Evolutionary conservation across 1,140 invertebrate species (phyloP).

Genomic region (Drosophila pseudoobscura): DNA sequence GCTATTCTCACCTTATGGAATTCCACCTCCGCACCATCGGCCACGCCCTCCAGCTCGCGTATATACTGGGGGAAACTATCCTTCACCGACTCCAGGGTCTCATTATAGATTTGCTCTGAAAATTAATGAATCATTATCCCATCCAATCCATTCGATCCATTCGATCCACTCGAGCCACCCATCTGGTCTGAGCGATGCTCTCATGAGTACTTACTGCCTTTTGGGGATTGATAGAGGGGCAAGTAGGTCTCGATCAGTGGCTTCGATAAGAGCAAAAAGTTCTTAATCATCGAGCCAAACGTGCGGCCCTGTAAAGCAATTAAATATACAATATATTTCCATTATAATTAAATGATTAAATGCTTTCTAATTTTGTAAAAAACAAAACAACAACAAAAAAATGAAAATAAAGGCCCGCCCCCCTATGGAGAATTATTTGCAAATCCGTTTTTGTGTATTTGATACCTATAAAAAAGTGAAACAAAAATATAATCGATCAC

Average conservation of each 20-base stretch:
- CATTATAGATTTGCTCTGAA: slow-evolving; percentile 87
- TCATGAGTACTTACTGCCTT: slow-evolving; percentile 84
- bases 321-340: slow-evolving; percentile 17
- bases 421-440: slow-evolving; percentile 9
- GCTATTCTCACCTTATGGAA: slow-evolving; percentile 88
- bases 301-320: slow-evolving; percentile 88
- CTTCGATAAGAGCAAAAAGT: slow-evolving; percentile 86
- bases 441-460: slow-evolving; percentile 11
- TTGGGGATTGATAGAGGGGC: slow-evolving; percentile 87
- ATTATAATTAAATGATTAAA: slow-evolving; percentile 24
- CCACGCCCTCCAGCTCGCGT: slow-evolving; percentile 91
- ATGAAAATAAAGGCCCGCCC: slow-evolving; percentile 18
- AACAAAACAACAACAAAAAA: no score
- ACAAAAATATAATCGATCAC: slow-evolving; percentile 69
- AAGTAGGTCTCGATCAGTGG: slow-evolving; percentile 88
- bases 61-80: slow-evolving; percentile 92
- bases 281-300: slow-evolving; percentile 89
- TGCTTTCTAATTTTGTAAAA: slow-evolving; percentile 20
- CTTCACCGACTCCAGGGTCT: slow-evolving; percentile 87
- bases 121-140: slow-evolving; percentile 21
- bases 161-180: not conserved
- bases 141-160: not conserved
- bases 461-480: slow-evolving; percentile 7
- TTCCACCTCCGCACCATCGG: slow-evolving; percentile 91
- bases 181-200: no score